phyloP scores from a whole-genome alignment of 1,140 invertebrate genomes.

The Bombus impatiens region DNA sequence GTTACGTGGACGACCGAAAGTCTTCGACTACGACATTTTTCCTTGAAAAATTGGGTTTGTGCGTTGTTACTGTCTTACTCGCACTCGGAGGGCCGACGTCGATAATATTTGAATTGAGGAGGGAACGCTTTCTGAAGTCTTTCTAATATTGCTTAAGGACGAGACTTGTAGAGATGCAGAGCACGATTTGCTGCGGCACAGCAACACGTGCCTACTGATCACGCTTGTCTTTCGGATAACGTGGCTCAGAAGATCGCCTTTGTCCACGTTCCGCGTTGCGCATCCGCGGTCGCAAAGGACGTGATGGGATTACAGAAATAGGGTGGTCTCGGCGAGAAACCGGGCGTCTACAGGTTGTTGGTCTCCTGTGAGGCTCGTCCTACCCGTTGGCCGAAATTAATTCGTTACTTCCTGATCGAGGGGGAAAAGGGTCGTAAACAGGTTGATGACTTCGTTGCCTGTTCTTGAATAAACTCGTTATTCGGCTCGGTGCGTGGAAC shows the following conservation, averaged over 20 bases:
- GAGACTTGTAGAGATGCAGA: constrained; percentile 12
- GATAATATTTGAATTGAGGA: too few relatives aligned
- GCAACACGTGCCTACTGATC: constrained; percentile 63
- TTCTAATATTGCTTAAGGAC: too few relatives aligned
- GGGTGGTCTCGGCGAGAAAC: not conserved
- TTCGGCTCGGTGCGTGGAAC: not conserved
- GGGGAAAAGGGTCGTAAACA: constrained; percentile 66
- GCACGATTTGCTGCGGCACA: constrained; percentile 60
- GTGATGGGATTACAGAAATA: constrained; percentile 43
- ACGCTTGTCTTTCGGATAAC: constrained; percentile 53
- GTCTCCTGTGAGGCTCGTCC: constrained; percentile 53
- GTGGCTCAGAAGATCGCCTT: constrained; percentile 51
- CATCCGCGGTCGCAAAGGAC: constrained; percentile 46
- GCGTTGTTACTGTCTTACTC: too few relatives aligned
- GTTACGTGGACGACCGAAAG: too few relatives aligned
- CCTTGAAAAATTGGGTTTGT: too few relatives aligned
- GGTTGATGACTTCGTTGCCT: constrained; percentile 47
- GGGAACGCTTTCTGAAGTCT: too few relatives aligned
- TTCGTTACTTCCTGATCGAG: constrained; percentile 72
- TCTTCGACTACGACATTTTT: too few relatives aligned
- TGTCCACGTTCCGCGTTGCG: constrained; percentile 49
- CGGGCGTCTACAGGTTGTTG: constrained; percentile 76
- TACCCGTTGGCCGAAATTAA: constrained; percentile 66
- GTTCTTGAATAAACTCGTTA: constrained; percentile 6
- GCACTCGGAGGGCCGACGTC: too few relatives aligned